Conservation (phyloP, 1,140 invertebrate genomes). For the Rhizoglyphus robini region DNA sequence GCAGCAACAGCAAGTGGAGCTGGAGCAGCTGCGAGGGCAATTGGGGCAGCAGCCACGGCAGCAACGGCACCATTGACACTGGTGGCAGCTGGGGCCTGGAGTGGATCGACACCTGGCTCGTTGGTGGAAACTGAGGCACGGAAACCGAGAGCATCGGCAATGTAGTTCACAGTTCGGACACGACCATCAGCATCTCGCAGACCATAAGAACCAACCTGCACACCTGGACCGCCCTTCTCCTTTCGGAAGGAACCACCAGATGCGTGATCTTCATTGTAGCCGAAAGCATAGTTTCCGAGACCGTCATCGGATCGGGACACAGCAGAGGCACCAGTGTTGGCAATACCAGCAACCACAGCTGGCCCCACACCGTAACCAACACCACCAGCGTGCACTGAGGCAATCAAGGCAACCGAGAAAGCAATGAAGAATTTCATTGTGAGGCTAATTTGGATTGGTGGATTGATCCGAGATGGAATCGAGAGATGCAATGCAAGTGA, state of each 20-base stretch:
- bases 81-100: conserved; percentile 14
- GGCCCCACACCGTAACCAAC: conserved; percentile 8
- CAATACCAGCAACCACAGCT: not conserved
- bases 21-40: not conserved
- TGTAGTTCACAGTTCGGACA: conserved; percentile 29
- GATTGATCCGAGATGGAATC: too few species aligned
- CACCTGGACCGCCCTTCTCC: conserved; percentile 25
- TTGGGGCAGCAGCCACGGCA: conserved; percentile 6
- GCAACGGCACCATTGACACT: conserved; percentile 21
- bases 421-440: conserved; percentile 17
- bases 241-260: conserved; percentile 28
- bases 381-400: conserved; percentile 29
- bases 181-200: conserved; percentile 29
- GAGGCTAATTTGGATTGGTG: not conserved
- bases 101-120: not conserved
- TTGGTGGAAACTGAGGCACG: not conserved
- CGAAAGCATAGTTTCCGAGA: conserved; percentile 22
- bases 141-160: not conserved
- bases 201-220: conserved; percentile 28
- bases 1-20: too few species aligned
- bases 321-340: conserved; percentile 5
- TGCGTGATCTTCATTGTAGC: conserved; percentile 25
- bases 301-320: conserved; percentile 11
- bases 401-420: not conserved
- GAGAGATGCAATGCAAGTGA: too few species aligned